These are phyloP conservation scores for Poecile montanus DNA, from an alignment of 2,797 vertebrate genomes.

Conservation along the genomic window DNA sequence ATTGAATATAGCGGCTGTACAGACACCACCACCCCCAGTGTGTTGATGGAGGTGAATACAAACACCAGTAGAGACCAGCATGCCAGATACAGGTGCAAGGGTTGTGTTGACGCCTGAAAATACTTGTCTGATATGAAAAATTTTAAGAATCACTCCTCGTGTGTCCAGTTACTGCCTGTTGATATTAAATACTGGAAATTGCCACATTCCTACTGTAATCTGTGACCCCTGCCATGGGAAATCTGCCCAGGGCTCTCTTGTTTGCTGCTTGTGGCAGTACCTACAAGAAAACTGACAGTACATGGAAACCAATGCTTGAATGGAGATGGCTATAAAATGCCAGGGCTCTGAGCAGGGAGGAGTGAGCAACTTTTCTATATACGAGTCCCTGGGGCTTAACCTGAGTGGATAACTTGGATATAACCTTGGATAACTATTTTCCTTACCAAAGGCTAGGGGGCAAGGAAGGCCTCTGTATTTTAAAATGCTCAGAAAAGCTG, in stretches of 20 bases:
- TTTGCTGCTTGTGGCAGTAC: not conserved
- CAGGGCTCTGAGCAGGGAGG: not conserved
- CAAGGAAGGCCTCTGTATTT: not conserved
- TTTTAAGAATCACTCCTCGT: not conserved
- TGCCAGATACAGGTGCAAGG: not conserved
- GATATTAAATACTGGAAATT: not conserved
- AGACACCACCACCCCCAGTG: accelerated
- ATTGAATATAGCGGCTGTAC: accelerated
- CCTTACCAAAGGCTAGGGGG: not conserved
- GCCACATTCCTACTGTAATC: accelerated
- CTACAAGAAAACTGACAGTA: not conserved
- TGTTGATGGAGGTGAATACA: not conserved
- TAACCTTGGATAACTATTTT: not conserved
- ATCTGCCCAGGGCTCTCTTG: not conserved
- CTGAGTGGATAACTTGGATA: not conserved
- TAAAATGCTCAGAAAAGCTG: not conserved
- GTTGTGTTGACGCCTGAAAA: not conserved
- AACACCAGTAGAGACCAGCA: not conserved
- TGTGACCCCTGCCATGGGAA: not conserved
- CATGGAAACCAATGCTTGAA: not conserved
- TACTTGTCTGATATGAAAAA: not conserved
- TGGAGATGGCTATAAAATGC: not conserved
- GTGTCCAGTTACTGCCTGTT: not conserved
- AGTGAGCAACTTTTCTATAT: not conserved
- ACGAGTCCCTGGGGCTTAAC: not conserved